A percentile compares a stretch with the other conserved stretches of the same genome.
These are phyloP conservation scores for Cosmorhoe ocellata DNA, from an alignment of 2,888 invertebrate genomes.

Conservation along the genomic window DNA sequence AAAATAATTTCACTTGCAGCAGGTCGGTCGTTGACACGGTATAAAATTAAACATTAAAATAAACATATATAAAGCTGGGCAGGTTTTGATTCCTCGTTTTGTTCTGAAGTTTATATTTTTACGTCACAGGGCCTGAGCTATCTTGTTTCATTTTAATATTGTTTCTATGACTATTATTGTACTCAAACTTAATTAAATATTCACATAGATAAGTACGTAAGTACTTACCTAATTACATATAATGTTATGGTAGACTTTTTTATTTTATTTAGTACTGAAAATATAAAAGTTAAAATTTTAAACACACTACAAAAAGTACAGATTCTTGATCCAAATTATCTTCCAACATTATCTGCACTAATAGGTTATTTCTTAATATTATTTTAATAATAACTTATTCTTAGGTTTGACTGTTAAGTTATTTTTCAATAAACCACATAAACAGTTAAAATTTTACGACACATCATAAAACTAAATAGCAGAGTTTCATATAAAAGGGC, in stretches of 20 bases:
- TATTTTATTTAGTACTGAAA: too few species aligned
- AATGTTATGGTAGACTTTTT: too few species aligned
- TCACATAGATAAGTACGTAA: too few species aligned
- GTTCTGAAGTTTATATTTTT: slow-evolving; percentile 23
- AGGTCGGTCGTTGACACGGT: slow-evolving; percentile 69
- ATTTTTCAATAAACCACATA: slow-evolving; percentile 31
- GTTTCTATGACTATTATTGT: too few species aligned
- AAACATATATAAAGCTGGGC: slow-evolving; percentile 75
- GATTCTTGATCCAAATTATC: too few species aligned
- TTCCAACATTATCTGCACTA: too few species aligned
- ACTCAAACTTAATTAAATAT: too few species aligned
- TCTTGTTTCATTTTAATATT: too few species aligned
- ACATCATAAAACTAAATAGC: slow-evolving; percentile 50
- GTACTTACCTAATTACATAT: too few species aligned
- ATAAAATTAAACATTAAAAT: slow-evolving; percentile 79
- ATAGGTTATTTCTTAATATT: slow-evolving; percentile 20
- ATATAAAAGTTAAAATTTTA: too few species aligned
- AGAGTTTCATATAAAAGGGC: slow-evolving; percentile 41
- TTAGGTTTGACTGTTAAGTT: slow-evolving; percentile 12
- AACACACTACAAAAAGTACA: too few species aligned
- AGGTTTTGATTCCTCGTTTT: slow-evolving; percentile 63
- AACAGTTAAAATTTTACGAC: slow-evolving; percentile 44
- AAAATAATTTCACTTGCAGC: slow-evolving; percentile 38
- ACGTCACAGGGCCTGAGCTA: too few species aligned
- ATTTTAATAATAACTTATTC: slow-evolving; percentile 14